phyloP scores from a whole-genome alignment of 2,113 vertebrate genomes.

The Zosterops lateralis region DNA sequence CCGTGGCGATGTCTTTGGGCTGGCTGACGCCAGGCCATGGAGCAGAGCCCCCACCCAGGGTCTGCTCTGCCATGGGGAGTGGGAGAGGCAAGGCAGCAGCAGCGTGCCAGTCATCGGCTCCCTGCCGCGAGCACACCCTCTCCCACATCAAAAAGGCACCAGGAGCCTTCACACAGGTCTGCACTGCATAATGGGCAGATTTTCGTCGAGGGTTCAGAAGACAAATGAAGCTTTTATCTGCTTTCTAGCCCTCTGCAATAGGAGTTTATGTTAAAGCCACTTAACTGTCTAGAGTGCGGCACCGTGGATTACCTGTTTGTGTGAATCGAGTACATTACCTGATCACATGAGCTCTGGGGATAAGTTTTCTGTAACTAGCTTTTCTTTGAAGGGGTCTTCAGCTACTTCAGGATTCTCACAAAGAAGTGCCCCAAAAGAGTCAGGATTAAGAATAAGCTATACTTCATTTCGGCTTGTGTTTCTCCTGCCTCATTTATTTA shows the following conservation, averaged over 20 bases:
- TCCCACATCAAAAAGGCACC: conserved; percentile 62
- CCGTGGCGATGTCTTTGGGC: not conserved
- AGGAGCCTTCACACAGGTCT: conserved; percentile 28
- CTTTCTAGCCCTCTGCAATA: conserved; percentile 26
- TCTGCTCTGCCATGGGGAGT: not conserved
- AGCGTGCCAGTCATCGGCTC: not conserved
- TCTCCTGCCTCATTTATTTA: conserved; percentile 21
- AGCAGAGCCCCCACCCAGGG: conserved; percentile 34
- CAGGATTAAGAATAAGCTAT: conserved; percentile 57
- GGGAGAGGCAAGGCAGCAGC: accelerated
- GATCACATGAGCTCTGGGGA: conserved; percentile 8
- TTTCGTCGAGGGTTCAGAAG: conserved; percentile 52
- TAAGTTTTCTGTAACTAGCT: conserved; percentile 38
- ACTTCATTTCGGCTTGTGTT: conserved; percentile 11
- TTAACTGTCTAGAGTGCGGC: conserved; percentile 64
- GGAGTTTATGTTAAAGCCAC: conserved; percentile 77
- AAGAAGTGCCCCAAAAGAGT: conserved; percentile 33
- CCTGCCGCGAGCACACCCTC: not conserved
- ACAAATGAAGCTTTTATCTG: conserved; percentile 77
- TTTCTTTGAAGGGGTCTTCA: conserved; percentile 61
- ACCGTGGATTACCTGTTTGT: conserved; percentile 70
- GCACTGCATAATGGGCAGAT: conserved; percentile 66
- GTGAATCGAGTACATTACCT: conserved; percentile 65
- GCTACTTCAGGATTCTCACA: conserved; percentile 38
- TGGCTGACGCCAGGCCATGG: not conserved